A percentile compares a stretch with the other conserved stretches of the same genome.
phyloP scores from a whole-genome alignment of 2,113 vertebrate genomes.

The Datnioides undecimradiatus region DNA sequence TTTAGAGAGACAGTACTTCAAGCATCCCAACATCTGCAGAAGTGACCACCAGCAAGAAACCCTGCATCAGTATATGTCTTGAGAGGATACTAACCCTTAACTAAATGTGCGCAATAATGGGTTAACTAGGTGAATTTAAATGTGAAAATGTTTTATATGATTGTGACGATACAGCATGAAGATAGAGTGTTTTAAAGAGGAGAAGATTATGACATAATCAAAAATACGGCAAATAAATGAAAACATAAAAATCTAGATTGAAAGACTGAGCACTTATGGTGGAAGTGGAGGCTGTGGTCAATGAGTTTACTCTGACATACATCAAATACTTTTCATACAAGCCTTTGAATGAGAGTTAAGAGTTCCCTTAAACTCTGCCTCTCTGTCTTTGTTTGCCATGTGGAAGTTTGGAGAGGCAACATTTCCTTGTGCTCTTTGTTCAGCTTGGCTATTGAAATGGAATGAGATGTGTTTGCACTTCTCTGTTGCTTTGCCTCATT shows the following conservation, averaged over 20 bases:
- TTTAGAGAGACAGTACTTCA: neutral
- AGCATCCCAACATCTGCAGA: neutral
- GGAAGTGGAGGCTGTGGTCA: neutral
- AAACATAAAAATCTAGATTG: neutral
- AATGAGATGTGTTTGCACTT: constrained; percentile 47
- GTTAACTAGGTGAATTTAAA: neutral
- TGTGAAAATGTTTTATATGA: neutral
- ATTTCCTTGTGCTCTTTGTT: constrained; percentile 55
- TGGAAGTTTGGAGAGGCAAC: constrained; percentile 50
- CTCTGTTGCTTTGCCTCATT: constrained; percentile 30
- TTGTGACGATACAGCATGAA: neutral
- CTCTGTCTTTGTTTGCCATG: constrained; percentile 36
- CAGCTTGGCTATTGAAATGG: constrained; percentile 20
- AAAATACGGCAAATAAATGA: neutral
- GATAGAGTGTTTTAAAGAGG: neutral
- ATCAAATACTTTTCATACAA: constrained; percentile 7
- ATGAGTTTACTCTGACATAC: neutral
- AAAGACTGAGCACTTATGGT: neutral
- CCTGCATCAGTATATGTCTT: neutral
- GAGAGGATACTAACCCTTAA: neutral
- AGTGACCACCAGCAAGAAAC: neutral
- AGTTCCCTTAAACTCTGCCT: constrained; percentile 19
- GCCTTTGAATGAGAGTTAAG: neutral
- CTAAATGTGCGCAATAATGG: neutral
- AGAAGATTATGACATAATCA: neutral